These are phyloP conservation scores for Amblyjoppa proteus DNA, from an alignment of 2,888 invertebrate genomes.

Conservation along the genomic window DNA sequence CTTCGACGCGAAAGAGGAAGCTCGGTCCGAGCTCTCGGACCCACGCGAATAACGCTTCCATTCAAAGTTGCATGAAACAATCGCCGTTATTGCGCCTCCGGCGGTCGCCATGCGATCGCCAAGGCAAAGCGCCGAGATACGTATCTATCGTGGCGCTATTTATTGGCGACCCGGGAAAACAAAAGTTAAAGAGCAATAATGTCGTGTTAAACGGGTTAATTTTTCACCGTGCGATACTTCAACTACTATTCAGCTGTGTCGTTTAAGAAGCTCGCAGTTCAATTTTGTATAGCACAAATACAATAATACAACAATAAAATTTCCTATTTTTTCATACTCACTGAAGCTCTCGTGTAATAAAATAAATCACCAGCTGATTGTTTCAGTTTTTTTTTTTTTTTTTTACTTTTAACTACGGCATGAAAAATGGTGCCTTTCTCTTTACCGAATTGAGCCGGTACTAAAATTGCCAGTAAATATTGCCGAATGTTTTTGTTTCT, in stretches of 20 bases:
- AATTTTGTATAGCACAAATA: not conserved
- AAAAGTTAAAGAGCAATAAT: not conserved
- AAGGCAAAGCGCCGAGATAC: not conserved
- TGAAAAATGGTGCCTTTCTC: no score
- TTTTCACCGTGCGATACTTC: conserved; percentile 1
- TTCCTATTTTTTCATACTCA: not conserved
- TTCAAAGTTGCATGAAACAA: conserved; percentile 53
- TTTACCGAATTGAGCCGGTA: not conserved
- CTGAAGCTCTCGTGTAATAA: not conserved
- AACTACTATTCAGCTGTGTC: not conserved
- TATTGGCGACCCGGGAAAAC: not conserved
- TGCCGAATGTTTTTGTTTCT: not conserved
- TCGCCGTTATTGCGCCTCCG: conserved; percentile 44
- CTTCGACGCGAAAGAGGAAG: conserved; percentile 48
- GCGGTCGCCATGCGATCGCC: conserved; percentile 10
- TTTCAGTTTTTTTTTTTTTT: no score
- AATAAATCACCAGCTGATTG: not conserved
- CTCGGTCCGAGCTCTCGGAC: conserved; percentile 41
- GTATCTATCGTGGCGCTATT: conserved; percentile 8
- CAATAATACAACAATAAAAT: not conserved
- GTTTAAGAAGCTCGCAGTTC: not conserved
- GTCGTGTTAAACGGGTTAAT: conserved; percentile 6
- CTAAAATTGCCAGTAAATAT: not conserved
- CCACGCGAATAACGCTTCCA: conserved; percentile 46
- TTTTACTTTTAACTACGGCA: no score